Base-by-base conservation (phyloP, 2,888 invertebrate genomes). In the Catocala sponsa region DNA sequence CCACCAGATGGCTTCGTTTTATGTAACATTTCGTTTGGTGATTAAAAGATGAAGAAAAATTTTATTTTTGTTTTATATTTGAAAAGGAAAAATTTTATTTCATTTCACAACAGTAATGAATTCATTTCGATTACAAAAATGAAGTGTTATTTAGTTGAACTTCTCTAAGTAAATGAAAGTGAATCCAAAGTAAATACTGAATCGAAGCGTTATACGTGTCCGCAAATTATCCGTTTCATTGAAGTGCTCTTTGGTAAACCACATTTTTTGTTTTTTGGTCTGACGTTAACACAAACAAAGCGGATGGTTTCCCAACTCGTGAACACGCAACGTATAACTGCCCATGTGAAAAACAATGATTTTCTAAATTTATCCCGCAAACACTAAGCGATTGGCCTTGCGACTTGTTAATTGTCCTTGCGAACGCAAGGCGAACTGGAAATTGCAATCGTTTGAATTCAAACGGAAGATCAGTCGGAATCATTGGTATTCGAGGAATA, bases 61-160 rank as follows among this genome's bases (percentile, higher is more conserved):
- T 42, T 32, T 70, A 69, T 70, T 70, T 63, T 58, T 68, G 66
- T 68, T 66, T 61, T 56, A 49, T 62, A 53, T 62, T 62, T 62
- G 52, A 57, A 57, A 57, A 62, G 49, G 57, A 57, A 57, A 62
- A 48, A 44, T 60, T 59, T 69, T 65, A 74, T 72, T 74, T 74
- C 68, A 74, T 70, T 70, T 72, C 69, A 75, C 68, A 74, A 74
- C 71, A 74, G 73, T 76, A 76, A 71, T 71, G 68, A 75, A 73
- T 75, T 71, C 72, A 76, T 72, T 76, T 72, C 54, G 70, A 72
- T 76, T 70, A 73, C 70, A 70, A 73, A 71, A 73, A 71, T 70
- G 63, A 72, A 74, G 67, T 74, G 72, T 71, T 68, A 71, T 70
- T 72, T 72, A 72, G 64, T 67, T 70, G 68, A 69, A 74, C 72